Evolutionary conservation across 2,888 invertebrate genomes (phyloP).

Genomic region (Stegophylla sp.): DNA sequence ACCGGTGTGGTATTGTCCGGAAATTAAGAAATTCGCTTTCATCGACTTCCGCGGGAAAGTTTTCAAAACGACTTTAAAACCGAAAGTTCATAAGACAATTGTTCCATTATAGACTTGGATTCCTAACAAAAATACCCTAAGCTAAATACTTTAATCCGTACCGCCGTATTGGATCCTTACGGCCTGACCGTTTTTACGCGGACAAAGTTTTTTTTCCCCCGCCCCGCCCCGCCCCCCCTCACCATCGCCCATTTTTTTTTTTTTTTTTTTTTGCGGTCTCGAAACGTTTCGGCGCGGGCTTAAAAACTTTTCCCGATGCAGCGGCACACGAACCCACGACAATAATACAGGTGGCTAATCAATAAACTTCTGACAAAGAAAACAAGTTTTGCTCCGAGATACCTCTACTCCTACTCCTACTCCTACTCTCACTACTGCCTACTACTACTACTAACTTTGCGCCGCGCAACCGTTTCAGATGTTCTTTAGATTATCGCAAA

Average conservation of each 20-base stretch:
- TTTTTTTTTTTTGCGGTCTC: neutral
- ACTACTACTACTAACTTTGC: too few relatives aligned
- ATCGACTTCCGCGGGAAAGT: constrained; percentile 17
- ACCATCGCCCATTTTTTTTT: neutral
- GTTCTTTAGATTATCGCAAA: constrained; percentile 12
- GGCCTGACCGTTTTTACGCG: neutral
- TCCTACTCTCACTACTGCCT: too few relatives aligned
- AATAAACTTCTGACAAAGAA: constrained; percentile 14
- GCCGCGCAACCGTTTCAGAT: neutral
- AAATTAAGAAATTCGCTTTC: neutral
- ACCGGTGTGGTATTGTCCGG: neutral
- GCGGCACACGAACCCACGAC: neutral
- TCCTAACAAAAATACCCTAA: constrained; percentile 8
- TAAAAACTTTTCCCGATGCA: constrained; percentile 21
- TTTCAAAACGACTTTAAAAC: neutral
- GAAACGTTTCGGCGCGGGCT: neutral
- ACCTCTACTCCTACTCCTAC: too few relatives aligned
- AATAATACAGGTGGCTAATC: constrained; percentile 45
- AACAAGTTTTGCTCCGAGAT: constrained; percentile 21
- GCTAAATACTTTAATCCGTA: constrained; percentile 40
- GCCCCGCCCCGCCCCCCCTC: too few relatives aligned
- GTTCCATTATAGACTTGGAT: constrained; percentile 15
- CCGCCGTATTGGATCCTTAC: constrained; percentile 9
- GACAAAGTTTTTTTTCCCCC: constrained; percentile 22
- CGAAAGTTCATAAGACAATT: constrained; percentile 37